Conservation (phyloP, 2,888 invertebrate genomes). For the Agapetus fuscipes region DNA sequence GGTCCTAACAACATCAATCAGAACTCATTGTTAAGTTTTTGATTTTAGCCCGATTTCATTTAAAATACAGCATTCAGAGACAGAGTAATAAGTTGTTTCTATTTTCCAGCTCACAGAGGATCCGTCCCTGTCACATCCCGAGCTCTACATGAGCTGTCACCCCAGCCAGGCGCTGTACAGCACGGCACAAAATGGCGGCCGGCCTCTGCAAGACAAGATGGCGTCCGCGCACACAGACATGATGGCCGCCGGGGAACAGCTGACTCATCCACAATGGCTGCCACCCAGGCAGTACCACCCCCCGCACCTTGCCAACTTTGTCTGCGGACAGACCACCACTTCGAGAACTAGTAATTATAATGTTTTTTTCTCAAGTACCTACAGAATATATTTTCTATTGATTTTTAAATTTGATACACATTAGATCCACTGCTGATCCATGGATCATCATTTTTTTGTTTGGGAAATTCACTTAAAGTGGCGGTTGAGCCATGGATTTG, state of each 20-base stretch:
- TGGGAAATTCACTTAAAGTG: background rate
- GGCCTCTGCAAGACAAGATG: constrained; percentile 5
- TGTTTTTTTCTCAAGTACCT: too few species aligned
- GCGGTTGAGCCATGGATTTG: too few species aligned
- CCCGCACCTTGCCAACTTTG: constrained; percentile 12
- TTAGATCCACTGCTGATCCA: background rate
- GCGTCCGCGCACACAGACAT: too few species aligned
- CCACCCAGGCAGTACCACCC: background rate
- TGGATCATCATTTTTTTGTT: background rate
- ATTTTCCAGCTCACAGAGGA: constrained; percentile 3
- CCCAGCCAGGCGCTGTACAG: constrained; percentile 16
- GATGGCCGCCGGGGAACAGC: too few species aligned
- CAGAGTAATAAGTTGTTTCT: too few species aligned
- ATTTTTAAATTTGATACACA: background rate
- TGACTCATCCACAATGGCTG: too few species aligned
- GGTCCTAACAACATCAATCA: too few species aligned
- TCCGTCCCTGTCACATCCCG: constrained; percentile 6
- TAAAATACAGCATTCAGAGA: too few species aligned
- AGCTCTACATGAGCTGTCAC: constrained; percentile 16
- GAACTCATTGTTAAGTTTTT: too few species aligned
- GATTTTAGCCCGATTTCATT: too few species aligned
- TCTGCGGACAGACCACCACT: constrained; percentile 9
- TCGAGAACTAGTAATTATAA: background rate
- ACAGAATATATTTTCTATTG: background rate
- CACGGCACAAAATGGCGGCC: constrained; percentile 9